Evolutionary conservation across 2,888 invertebrate species (phyloP).

Genomic region (Alloplasta piceator): DNA sequence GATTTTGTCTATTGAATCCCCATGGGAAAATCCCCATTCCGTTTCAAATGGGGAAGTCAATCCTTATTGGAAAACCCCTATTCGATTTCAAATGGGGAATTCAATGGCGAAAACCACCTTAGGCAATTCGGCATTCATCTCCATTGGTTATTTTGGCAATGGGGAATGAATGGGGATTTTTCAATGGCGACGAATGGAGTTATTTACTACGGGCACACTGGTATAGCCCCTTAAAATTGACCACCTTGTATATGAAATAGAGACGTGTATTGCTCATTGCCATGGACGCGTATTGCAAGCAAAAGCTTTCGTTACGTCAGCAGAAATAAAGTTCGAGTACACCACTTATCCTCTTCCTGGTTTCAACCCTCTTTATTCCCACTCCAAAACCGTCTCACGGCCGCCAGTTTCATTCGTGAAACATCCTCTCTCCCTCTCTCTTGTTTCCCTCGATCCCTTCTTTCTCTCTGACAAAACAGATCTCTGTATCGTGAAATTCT

Average conservation of each 20-base stretch:
- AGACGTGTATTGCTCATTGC: not conserved
- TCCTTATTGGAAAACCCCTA: no score
- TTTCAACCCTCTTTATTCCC: constrained; percentile 8
- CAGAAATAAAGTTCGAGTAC: constrained; percentile 42
- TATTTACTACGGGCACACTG: no score
- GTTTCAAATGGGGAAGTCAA: no score
- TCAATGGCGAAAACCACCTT: no score
- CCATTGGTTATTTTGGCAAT: no score
- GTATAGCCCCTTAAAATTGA: no score
- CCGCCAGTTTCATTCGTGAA: constrained; percentile 34
- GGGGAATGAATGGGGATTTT: no score
- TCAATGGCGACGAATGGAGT: no score
- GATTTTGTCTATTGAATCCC: no score
- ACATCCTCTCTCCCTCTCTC: not conserved
- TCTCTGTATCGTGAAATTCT: constrained; percentile 6
- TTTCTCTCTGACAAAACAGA: constrained; percentile 4
- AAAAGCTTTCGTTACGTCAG: constrained; percentile 52
- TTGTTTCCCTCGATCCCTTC: constrained; percentile 19
- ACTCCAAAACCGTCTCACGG: not conserved
- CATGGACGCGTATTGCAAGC: not conserved
- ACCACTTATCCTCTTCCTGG: not conserved
- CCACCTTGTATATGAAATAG: not conserved
- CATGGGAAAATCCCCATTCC: no score
- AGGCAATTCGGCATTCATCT: no score
- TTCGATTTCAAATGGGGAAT: no score